Percentiles rank a stretch among this genome's conserved stretches.
phyloP scores from a whole-genome alignment of 1,140 invertebrate species.

The Drosophila varians region DNA sequence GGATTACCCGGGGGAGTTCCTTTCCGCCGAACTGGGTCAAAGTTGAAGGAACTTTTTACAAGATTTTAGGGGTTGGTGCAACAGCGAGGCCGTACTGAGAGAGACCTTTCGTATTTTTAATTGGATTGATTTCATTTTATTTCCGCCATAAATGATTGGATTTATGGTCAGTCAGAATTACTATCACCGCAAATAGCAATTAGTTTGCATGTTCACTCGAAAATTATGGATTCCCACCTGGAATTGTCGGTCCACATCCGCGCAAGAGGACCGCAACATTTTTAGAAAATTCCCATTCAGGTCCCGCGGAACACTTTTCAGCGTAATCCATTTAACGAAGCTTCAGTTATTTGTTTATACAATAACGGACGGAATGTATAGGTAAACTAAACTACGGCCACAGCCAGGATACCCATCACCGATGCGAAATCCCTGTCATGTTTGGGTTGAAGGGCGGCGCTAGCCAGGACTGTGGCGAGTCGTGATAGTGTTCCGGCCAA shows the following conservation, averaged over 20 bases:
- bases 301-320: conserved; percentile 14
- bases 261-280: conserved; percentile 25
- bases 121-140: background rate
- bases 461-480: conserved; percentile 17
- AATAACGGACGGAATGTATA: conserved; percentile 14
- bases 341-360: conserved; percentile 40
- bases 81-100: background rate
- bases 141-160: background rate
- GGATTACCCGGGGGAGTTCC: conserved; percentile 11
- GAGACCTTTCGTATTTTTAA: background rate
- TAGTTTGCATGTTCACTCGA: conserved; percentile 20
- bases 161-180: background rate
- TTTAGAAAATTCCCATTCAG: conserved; percentile 16
- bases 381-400: conserved; percentile 19
- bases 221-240: conserved; percentile 7
- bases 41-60: conserved; percentile 37
- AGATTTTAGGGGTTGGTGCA: conserved; percentile 3
- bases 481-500: conserved; percentile 30
- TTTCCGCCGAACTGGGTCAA: conserved; percentile 28
- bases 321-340: conserved; percentile 34
- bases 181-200: conserved; percentile 27
- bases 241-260: background rate
- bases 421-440: conserved; percentile 40
- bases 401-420: conserved; percentile 8
- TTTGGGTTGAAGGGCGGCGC: conserved; percentile 9